phyloP scores from a whole-genome alignment of 2,888 invertebrate genomes.

The Drosophila seclusa region DNA sequence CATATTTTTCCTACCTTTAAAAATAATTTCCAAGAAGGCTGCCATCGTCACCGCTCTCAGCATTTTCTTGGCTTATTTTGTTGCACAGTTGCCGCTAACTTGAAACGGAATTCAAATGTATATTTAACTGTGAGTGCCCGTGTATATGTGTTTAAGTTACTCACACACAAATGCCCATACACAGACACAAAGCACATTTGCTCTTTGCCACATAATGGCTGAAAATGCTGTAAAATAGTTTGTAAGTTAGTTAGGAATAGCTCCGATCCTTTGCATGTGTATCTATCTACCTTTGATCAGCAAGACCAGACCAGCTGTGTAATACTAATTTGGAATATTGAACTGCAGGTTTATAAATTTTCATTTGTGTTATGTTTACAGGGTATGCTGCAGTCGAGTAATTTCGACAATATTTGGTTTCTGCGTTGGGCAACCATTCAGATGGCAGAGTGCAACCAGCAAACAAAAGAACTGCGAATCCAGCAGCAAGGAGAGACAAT shows the following conservation, averaged over 20 bases:
- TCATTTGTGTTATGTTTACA: background rate
- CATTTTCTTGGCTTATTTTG: conserved; percentile 70
- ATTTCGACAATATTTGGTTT: background rate
- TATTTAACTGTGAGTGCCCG: conserved; percentile 54
- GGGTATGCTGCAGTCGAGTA: conserved; percentile 14
- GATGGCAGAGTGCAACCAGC: conserved; percentile 56
- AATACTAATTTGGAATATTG: background rate
- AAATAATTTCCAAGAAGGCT: conserved; percentile 64
- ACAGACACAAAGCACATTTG: conserved; percentile 46
- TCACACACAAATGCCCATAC: background rate
- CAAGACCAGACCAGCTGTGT: background rate
- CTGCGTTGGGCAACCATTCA: conserved; percentile 20
- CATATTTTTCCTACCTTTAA: conserved; percentile 77
- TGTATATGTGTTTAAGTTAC: conserved; percentile 10
- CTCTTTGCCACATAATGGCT: background rate
- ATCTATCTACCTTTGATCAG: background rate
- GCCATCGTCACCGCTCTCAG: conserved; percentile 7
- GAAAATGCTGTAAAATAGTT: background rate
- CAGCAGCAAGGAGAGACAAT: conserved; percentile 69
- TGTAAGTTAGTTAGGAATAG: no score
- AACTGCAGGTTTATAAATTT: background rate
- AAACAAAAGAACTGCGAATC: conserved; percentile 67
- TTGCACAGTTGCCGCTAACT: conserved; percentile 70
- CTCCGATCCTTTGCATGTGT: background rate
- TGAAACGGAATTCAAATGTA: conserved; percentile 79